These are phyloP conservation scores for Andricus curvator DNA, from an alignment of 2,888 invertebrate species.

Conservation along the genomic window DNA sequence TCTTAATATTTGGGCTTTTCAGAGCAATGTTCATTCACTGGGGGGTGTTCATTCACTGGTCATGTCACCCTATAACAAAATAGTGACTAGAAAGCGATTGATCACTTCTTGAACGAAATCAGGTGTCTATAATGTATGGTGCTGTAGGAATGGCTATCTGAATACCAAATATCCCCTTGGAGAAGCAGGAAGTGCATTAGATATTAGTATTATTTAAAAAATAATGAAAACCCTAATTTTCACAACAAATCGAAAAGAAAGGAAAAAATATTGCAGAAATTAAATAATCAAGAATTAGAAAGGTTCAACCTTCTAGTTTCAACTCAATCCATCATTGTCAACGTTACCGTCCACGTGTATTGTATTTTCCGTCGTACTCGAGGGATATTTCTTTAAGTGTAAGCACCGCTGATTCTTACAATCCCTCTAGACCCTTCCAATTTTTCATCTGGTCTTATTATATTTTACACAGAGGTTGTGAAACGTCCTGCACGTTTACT, in stretches of 20 bases:
- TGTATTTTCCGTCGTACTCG: not conserved
- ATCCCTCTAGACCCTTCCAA: not conserved
- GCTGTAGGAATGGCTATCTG: too few relatives aligned
- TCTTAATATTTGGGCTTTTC: too few relatives aligned
- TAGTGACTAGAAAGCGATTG: too few relatives aligned
- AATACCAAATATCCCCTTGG: too few relatives aligned
- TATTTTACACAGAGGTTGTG: not conserved
- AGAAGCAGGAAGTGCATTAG: too few relatives aligned
- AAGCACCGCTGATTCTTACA: not conserved
- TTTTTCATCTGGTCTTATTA: not conserved
- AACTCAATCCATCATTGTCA: not conserved
- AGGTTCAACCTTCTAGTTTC: not conserved
- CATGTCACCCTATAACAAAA: too few relatives aligned
- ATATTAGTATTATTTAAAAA: not conserved
- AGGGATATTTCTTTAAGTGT: constrained; percentile 1
- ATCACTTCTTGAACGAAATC: too few relatives aligned
- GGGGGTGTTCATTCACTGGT: too few relatives aligned
- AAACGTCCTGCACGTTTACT: not conserved
- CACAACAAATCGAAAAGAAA: not conserved
- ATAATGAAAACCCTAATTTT: not conserved
- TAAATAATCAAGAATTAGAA: not conserved
- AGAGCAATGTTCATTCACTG: too few relatives aligned
- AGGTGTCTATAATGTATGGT: too few relatives aligned
- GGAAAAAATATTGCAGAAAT: not conserved
- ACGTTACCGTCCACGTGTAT: not conserved